Conservation (phyloP, 2,888 invertebrate genomes). For the Lasioglossum malachurum region DNA sequence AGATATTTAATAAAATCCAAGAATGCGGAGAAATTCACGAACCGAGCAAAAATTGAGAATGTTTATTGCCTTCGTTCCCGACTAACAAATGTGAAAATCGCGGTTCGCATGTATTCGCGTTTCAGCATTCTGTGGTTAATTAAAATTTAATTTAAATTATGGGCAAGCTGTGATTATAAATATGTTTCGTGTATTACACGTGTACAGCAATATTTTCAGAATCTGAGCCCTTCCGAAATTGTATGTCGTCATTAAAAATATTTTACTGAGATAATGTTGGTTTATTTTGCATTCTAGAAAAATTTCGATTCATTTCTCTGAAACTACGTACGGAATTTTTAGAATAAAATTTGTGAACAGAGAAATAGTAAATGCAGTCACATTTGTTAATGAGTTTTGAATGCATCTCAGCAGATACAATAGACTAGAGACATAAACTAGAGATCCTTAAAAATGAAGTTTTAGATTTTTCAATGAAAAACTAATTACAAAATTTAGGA, state of each 20-base stretch:
- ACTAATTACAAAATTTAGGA: not conserved
- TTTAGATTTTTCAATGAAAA: too few species aligned
- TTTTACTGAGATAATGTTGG: not conserved
- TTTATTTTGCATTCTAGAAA: too few species aligned
- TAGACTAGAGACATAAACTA: too few species aligned
- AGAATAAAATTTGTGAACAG: not conserved
- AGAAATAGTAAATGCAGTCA: not conserved
- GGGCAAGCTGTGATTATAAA: not conserved
- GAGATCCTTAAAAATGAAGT: too few species aligned
- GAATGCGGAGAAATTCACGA: not conserved
- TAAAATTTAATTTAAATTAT: not conserved
- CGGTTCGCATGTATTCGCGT: not conserved
- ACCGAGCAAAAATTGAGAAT: not conserved
- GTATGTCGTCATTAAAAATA: not conserved
- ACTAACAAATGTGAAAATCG: not conserved
- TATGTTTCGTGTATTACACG: not conserved
- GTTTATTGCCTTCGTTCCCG: not conserved
- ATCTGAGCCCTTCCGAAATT: not conserved
- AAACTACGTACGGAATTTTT: not conserved
- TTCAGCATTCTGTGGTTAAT: not conserved
- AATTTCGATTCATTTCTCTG: not conserved
- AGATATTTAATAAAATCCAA: conserved; percentile 28
- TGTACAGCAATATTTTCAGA: not conserved
- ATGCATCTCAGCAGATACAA: too few species aligned
- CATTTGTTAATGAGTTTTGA: too few species aligned